Conservation (phyloP, 92 coral and sea anemone species). For the Porites lobata region DNA sequence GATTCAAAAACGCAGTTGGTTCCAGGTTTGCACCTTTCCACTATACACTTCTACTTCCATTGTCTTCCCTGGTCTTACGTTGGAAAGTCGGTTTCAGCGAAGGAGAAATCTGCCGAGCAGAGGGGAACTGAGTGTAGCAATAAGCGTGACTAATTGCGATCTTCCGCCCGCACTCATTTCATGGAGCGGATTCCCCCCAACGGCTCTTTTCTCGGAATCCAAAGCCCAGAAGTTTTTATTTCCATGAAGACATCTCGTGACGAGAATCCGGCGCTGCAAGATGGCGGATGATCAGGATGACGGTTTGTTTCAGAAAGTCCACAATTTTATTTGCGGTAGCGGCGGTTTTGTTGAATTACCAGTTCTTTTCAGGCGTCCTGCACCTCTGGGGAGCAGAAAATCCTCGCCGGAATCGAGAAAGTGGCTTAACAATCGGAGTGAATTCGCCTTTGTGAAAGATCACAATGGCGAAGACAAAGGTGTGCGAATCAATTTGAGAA, state of each 20-base stretch:
- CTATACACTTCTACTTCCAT: too few relatives aligned
- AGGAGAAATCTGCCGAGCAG: too few relatives aligned
- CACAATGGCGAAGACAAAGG: slow-evolving; percentile 45
- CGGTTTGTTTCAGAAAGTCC: slow-evolving; percentile 40
- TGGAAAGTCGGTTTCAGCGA: too few relatives aligned
- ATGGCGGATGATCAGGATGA: slow-evolving; percentile 50
- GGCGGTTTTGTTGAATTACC: slow-evolving; percentile 52
- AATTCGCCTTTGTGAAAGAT: slow-evolving; percentile 41
- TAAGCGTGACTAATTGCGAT: too few relatives aligned
- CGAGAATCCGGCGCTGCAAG: background rate
- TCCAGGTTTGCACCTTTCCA: too few relatives aligned
- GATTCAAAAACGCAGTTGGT: too few relatives aligned
- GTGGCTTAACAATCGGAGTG: slow-evolving; percentile 36
- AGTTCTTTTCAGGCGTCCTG: slow-evolving; percentile 34
- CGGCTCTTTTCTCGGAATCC: background rate
- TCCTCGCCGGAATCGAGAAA: slow-evolving; percentile 19
- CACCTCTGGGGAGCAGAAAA: slow-evolving; percentile 50
- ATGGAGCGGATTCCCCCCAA: too few relatives aligned
- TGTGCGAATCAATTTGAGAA: slow-evolving; percentile 60
- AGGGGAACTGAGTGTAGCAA: too few relatives aligned
- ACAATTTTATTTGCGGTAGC: slow-evolving; percentile 53
- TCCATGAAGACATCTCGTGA: background rate
- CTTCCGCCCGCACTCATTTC: too few relatives aligned
- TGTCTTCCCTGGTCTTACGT: too few relatives aligned
- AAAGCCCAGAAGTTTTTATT: background rate